Evolutionary conservation across 2,113 vertebrate species (phyloP).

Genomic region (Struthidea cinerea): DNA sequence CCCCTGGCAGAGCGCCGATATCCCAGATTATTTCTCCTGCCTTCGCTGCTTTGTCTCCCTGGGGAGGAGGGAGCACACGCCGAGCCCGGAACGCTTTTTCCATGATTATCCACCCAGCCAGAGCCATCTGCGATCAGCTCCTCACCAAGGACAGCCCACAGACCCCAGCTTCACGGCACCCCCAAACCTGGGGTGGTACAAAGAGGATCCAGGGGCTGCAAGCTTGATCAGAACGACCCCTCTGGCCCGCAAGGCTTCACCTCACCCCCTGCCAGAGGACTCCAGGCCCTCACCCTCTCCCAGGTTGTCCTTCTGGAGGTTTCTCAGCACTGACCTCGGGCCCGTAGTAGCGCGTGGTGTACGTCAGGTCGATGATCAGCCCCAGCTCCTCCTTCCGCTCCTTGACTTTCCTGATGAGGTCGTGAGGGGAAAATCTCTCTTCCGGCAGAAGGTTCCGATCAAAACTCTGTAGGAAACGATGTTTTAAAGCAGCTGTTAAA

Average conservation of each 20-base stretch:
- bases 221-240: accelerated
- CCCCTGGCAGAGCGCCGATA: accelerated
- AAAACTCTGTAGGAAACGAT: conserved; percentile 63
- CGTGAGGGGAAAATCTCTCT: conserved; percentile 77
- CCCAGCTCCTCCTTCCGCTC: conserved; percentile 81
- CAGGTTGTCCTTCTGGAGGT: accelerated
- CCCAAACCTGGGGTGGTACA: neutral
- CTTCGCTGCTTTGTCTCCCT: neutral
- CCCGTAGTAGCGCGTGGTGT: conserved; percentile 83
- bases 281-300: accelerated
- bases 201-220: neutral
- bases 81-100: neutral
- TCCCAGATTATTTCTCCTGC: neutral
- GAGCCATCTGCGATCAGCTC: neutral
- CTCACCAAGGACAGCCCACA: neutral
- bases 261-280: neutral
- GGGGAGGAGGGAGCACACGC: accelerated
- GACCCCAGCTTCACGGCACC: neutral
- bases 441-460: conserved; percentile 51
- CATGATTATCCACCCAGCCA: neutral
- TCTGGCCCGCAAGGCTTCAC: accelerated
- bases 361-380: conserved; percentile 87
- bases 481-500: neutral
- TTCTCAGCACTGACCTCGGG: conserved; percentile 60
- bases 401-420: conserved; percentile 75